A percentile compares a stretch with the other conserved stretches of the same genome.
Evolutionary conservation across 1,140 invertebrate genomes (phyloP).

Genomic region (Lordiphosa clarofinis): DNA sequence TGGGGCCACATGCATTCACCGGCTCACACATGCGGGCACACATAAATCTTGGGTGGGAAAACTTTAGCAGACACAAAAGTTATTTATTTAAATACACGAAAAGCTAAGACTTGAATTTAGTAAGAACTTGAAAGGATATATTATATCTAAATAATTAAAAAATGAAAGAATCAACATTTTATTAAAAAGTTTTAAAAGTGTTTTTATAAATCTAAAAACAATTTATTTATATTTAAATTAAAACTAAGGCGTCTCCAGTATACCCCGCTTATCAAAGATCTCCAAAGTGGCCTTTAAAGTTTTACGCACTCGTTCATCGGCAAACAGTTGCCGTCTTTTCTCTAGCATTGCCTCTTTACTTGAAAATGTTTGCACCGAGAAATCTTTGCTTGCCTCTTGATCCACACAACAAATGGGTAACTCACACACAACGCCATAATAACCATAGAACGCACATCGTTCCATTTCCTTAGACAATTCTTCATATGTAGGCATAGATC

Average conservation of each 20-base stretch:
- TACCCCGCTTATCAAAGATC: constrained; percentile 47
- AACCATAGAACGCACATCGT: constrained; percentile 58
- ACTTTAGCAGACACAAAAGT: constrained; percentile 12
- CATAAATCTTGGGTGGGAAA: constrained; percentile 49
- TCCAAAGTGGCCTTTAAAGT: constrained; percentile 36
- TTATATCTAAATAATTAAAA: neutral
- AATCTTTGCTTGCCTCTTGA: constrained; percentile 27
- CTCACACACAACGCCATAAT: constrained; percentile 52
- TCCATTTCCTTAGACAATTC: constrained; percentile 61
- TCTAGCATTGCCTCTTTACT: constrained; percentile 16
- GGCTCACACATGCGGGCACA: constrained; percentile 19
- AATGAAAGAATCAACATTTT: neutral
- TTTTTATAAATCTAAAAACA: no score
- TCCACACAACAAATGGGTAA: constrained; percentile 54
- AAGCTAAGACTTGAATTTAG: neutral
- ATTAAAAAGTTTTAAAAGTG: neutral
- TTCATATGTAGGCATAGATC: constrained; percentile 63
- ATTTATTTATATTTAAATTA: no score
- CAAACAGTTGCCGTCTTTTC: constrained; percentile 46
- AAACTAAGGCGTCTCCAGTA: constrained; percentile 37
- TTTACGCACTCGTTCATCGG: constrained; percentile 33
- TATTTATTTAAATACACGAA: constrained; percentile 49
- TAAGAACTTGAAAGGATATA: neutral
- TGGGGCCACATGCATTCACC: constrained; percentile 49
- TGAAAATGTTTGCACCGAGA: constrained; percentile 37